These are phyloP conservation scores for Rhingia rostrata DNA, from an alignment of 2,888 invertebrate species.

Conservation along the genomic window DNA sequence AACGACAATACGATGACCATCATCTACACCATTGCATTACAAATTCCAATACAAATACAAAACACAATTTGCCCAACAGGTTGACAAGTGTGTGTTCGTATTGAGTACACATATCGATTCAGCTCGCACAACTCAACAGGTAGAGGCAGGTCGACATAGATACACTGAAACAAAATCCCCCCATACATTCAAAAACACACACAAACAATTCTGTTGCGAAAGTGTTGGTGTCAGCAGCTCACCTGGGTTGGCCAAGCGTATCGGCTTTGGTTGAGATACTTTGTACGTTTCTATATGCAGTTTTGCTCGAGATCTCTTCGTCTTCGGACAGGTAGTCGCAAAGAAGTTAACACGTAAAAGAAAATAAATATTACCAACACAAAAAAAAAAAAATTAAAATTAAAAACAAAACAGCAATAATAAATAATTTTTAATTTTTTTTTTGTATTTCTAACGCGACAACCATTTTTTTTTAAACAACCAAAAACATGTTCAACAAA, in stretches of 20 bases:
- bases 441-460: constrained; percentile 11
- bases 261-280: constrained; percentile 72
- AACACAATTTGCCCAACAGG: constrained; percentile 37
- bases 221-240: constrained; percentile 38
- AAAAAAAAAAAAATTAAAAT: constrained; percentile 36
- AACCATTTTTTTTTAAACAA: not conserved
- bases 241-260: constrained; percentile 73
- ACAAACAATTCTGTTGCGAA: not conserved
- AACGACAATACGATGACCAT: constrained; percentile 20
- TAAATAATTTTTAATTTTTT: not conserved
- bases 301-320: constrained; percentile 81
- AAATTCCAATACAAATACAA: constrained; percentile 37
- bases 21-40: constrained; percentile 7
- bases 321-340: constrained; percentile 78
- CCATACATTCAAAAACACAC: not conserved
- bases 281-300: constrained; percentile 76
- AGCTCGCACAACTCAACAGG: constrained; percentile 45
- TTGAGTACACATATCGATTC: not conserved
- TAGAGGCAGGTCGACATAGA: constrained; percentile 54
- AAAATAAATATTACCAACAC: constrained; percentile 1
- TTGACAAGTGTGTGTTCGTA: constrained; percentile 11
- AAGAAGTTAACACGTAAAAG: constrained; percentile 52
- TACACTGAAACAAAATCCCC: constrained; percentile 3
- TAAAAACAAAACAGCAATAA: constrained; percentile 27
- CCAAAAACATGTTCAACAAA: constrained; percentile 3